Percentiles rank a stretch among this genome's conserved stretches.
These are phyloP conservation scores for Tetramorium simillimum DNA, from an alignment of 1,140 invertebrate genomes.

Conservation along the genomic window DNA sequence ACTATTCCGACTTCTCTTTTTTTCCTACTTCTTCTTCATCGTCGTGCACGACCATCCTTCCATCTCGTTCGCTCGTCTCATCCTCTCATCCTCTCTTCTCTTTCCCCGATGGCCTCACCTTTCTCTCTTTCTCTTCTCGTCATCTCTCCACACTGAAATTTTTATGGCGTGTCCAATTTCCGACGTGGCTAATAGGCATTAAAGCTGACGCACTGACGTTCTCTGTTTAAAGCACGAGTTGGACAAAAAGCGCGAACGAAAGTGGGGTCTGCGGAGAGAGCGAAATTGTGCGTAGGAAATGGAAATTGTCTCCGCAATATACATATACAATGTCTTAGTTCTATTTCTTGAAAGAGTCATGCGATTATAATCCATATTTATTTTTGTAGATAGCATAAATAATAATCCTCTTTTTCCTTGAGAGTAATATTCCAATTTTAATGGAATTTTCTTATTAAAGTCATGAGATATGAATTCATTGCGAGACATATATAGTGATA, in stretches of 20 bases:
- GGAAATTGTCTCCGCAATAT: conserved; percentile 24
- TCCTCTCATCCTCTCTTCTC: conserved; percentile 19
- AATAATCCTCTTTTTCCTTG: background rate
- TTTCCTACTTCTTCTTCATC: background rate
- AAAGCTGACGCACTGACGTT: conserved; percentile 68
- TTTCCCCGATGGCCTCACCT: background rate
- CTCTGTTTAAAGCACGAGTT: conserved; percentile 57
- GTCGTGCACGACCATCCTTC: background rate
- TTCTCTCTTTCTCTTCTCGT: conserved; percentile 58
- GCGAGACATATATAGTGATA: background rate
- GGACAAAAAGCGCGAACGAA: conserved; percentile 25
- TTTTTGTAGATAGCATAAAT: background rate
- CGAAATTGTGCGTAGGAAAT: conserved; percentile 17
- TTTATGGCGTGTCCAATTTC: conserved; percentile 75
- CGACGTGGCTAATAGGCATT: conserved; percentile 74
- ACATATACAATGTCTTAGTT: background rate
- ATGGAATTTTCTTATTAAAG: conserved; percentile 1
- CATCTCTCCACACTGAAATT: conserved; percentile 72
- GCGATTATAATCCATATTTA: conserved; percentile 4
- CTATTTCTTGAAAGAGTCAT: background rate
- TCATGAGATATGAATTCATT: background rate
- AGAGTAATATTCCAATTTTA: background rate
- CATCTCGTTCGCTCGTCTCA: background rate
- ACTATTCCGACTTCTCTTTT: conserved; percentile 4
- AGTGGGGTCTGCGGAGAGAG: background rate